These are phyloP conservation scores for Zosterops pallidus DNA, from an alignment of 2,113 vertebrate species.

Conservation along the genomic window DNA sequence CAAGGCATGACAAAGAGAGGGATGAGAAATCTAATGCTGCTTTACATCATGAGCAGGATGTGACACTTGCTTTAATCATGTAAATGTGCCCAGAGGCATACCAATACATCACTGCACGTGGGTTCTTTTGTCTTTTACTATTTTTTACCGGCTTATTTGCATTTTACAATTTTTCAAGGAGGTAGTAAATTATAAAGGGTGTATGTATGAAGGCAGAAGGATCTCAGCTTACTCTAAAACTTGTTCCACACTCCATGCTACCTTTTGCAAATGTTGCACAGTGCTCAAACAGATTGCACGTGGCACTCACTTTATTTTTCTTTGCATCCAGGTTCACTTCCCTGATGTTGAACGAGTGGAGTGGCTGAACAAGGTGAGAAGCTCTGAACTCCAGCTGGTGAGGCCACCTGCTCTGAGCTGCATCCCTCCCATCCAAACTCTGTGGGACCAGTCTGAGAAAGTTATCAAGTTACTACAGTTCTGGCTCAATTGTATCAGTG, in stretches of 20 bases:
- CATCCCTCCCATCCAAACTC: background rate
- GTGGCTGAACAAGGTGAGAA: conserved; percentile 95
- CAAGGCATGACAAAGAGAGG: background rate
- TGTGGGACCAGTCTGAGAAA: background rate
- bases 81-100: background rate
- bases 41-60: conserved; percentile 16
- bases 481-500: background rate
- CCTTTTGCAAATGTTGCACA: background rate
- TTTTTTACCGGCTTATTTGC: background rate
- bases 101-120: background rate
- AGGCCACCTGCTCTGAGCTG: conserved; percentile 62
- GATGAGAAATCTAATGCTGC: conserved; percentile 19
- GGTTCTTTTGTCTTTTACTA: background rate
- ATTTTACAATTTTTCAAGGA: background rate
- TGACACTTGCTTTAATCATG: conserved; percentile 28
- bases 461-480: background rate
- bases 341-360: conserved; percentile 89
- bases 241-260: background rate
- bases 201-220: background rate
- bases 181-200: background rate
- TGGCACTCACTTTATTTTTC: background rate
- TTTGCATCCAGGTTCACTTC: conserved; percentile 84
- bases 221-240: background rate
- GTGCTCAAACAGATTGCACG: background rate
- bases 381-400: conserved; percentile 2